Evolutionary conservation across 2,113 vertebrate genomes (phyloP), one percentile per base, ranked within the genome.

Genomic region (Petaurus breviceps): DNA sequence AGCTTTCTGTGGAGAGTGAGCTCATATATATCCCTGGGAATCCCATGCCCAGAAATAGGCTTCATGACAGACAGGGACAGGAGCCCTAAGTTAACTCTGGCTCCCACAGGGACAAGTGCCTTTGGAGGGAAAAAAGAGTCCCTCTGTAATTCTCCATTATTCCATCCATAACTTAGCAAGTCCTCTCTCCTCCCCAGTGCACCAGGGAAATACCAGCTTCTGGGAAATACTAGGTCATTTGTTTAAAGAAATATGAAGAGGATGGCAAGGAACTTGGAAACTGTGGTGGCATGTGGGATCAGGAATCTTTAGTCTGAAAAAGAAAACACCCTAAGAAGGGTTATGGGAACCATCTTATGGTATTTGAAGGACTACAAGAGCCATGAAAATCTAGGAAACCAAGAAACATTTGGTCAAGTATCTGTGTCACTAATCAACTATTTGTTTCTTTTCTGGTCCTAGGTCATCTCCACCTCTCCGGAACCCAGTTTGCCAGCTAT

Each of bases 391-490:
- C 90, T 51, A 23, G 47, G 25, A 50, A 90, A 51, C 47, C 47
- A 90, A 50, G 23, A 24, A 14, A 90, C 3, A 31, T 28, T 90
- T 46, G 19, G 6, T 24, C 47, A 43, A 23, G n/a, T 37, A 47
- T 43, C 8, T 26, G 12, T 28, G 91, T 46, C 23, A 3, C 91
- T 94, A 46, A 93, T 26, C 55, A 37, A 25, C 55, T 89, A 12
- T 46, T 92, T n/a, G 51, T 77, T 1, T 61, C 90, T 93, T n/a
- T 94, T 51, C 77, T 92, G 12, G 24, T 50, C n/a, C 49, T 94
- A 98, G 98, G 90, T 55, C 37, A 4, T 97, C 90, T 28, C 97
- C 0, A 43, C 61, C 89, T 95, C 97, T 93, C 93, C 91, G 0
- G 97, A 97, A 22, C 0, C 96, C 94, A 93, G 51, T 49, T 92